Conservation (phyloP, 2,113 vertebrate species). For the Festucalex cinctus region DNA sequence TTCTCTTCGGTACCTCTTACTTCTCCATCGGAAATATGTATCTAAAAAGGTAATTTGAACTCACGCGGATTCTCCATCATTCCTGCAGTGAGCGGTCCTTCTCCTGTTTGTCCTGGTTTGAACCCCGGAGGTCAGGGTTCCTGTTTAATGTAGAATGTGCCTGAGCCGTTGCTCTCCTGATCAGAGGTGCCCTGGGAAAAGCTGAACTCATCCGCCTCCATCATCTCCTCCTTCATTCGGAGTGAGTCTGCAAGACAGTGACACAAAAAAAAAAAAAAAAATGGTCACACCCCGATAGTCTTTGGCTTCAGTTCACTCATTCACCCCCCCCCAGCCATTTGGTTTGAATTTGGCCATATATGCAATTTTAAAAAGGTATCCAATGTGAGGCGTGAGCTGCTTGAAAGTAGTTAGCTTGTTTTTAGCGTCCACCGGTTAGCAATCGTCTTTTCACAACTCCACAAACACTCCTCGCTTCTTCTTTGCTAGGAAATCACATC, state of each 20-base stretch:
- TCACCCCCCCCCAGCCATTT: no score
- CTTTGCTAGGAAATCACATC: no score
- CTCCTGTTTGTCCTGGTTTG: constrained; percentile 4
- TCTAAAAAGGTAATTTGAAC: constrained; percentile 15
- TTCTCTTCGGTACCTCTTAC: background rate
- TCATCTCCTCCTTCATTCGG: constrained; percentile 87
- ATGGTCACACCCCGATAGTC: background rate
- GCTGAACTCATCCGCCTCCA: constrained; percentile 88
- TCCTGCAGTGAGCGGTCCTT: constrained; percentile 12
- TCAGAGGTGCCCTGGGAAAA: constrained; percentile 92
- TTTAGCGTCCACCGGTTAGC: no score
- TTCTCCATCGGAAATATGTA: constrained; percentile 8
- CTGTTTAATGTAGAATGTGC: constrained; percentile 96
- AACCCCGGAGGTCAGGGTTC: constrained; percentile 76
- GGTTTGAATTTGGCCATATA: no score
- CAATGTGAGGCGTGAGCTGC: no score
- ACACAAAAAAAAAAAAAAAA: constrained; percentile 23
- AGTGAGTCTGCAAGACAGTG: constrained; percentile 76
- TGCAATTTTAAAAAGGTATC: no score
- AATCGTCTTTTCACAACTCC: no score
- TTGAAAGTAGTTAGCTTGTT: no score
- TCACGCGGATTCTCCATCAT: constrained; percentile 9
- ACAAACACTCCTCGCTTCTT: no score
- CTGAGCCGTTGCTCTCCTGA: constrained; percentile 95
- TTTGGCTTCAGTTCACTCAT: background rate